Evolutionary conservation across 2,113 vertebrate genomes (phyloP), one percentile per base, ranked within the genome.

Genomic region (Chauna torquata): DNA sequence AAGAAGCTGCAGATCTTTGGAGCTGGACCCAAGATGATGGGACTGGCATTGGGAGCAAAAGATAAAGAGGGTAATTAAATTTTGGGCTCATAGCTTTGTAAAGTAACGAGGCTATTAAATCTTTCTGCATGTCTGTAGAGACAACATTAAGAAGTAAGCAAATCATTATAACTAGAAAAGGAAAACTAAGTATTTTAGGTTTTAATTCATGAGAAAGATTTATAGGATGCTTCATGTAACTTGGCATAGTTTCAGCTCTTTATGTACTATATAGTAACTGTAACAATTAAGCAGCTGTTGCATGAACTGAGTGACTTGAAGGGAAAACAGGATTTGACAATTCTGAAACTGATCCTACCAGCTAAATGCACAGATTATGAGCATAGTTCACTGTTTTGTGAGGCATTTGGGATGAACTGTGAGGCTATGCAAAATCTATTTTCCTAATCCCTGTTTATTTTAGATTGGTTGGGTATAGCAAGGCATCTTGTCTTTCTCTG

Each of bases 1-100:
- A 99, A 99, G 98, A 98, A 98, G 88, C 97, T 99, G 81, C 99
- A 99, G 94, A 98, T 99, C 94, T 99, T 99, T 94, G 98, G 98
- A 94, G 98, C 98, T 79, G 99, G 98, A 97, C 98, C 99, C 68
- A 99, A 99, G 94, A 99, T 99, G 98, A 98, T 99, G 76, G 99
- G 99, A 70, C 95, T 99, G 80, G 97, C 99, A 62, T 93, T 99
- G 52, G 98, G 99, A 76, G 92, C 98, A 77, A 98, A 98, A 95
- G 98, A 98, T 97, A 98, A 98, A 97, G 98, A 98, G 90, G 98
- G 98, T 98, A 98, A 98, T 95, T 81, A 90, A 83, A 30, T 69
- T 57, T 86, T 55, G 23, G 34, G 16, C 23, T 72, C 19, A 40
- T 69, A 2, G 5, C 38, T 87, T 83, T 72, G 16, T 81, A 57